A percentile compares a stretch with the other conserved stretches of the same genome.
phyloP scores from a whole-genome alignment of 23 tunicate species.

The Trididemnum nubilum region DNA sequence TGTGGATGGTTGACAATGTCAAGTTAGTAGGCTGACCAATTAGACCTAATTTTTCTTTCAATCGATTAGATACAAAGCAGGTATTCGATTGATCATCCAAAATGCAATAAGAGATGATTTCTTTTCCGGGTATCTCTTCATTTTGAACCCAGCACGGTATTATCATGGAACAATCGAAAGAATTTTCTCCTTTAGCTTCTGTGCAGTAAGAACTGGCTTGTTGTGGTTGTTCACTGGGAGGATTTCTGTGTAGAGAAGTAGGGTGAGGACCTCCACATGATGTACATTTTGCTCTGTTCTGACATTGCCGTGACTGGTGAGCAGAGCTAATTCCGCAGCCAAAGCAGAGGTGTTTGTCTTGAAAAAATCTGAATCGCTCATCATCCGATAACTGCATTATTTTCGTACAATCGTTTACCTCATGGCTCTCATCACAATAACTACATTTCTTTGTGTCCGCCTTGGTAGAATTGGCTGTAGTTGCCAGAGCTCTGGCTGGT shows the following conservation, averaged over 20 bases:
- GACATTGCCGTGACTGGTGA: background rate
- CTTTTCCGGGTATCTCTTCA: background rate
- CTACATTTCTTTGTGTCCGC: background rate
- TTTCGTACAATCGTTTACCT: background rate
- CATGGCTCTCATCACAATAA: background rate
- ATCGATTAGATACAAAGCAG: background rate
- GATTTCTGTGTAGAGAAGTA: background rate
- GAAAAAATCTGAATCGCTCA: background rate
- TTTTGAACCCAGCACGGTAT: background rate
- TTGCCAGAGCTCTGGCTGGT: background rate
- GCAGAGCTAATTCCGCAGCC: background rate
- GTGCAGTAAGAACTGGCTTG: background rate
- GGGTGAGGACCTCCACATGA: background rate
- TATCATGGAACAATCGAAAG: background rate
- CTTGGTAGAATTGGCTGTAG: background rate
- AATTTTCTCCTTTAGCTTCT: background rate
- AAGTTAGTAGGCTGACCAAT: background rate
- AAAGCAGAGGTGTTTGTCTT: background rate
- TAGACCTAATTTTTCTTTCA: background rate
- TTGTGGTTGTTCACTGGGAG: background rate
- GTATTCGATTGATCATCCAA: slow-evolving; percentile 6
- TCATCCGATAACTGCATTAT: background rate
- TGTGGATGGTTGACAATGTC: background rate
- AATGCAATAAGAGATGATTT: background rate
- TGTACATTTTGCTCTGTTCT: background rate